Conservation (phyloP, 2,113 vertebrate genomes). For the Trogon melanurus region DNA sequence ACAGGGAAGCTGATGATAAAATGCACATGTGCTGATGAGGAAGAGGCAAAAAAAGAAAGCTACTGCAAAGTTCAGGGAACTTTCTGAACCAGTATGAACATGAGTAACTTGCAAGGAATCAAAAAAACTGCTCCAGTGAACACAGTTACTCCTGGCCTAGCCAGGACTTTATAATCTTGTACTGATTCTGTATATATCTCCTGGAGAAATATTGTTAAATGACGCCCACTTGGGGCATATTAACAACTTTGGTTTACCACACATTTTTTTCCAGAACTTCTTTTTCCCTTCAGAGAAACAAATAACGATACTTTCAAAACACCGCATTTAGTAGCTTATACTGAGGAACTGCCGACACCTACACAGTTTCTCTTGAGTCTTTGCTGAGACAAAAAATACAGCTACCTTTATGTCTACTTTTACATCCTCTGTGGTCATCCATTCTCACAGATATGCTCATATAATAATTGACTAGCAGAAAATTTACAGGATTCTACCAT, state of each 20-base stretch:
- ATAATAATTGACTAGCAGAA: slow-evolving; percentile 28
- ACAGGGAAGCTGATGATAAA: neutral
- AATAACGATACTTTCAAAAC: neutral
- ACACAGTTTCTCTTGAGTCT: neutral
- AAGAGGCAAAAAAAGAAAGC: neutral
- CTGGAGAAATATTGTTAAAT: neutral
- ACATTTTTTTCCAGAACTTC: neutral
- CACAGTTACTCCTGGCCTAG: neutral
- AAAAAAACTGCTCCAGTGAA: neutral
- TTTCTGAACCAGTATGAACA: neutral
- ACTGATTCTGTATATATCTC: neutral
- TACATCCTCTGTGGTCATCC: neutral
- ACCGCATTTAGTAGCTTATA: neutral
- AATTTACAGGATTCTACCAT: neutral
- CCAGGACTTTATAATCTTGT: neutral
- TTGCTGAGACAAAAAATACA: neutral
- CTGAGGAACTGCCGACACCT: neutral
- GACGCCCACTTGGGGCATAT: neutral
- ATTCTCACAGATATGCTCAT: neutral
- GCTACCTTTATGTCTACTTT: neutral
- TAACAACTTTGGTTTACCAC: neutral
- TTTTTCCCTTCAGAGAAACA: neutral
- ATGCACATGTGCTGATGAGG: neutral
- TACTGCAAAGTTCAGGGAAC: neutral
- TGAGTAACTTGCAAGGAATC: neutral